A percentile compares a stretch with the other conserved stretches of the same genome.
Conservation (phyloP, 2,797 vertebrate genomes). For the Pelobates cultripes region DNA sequence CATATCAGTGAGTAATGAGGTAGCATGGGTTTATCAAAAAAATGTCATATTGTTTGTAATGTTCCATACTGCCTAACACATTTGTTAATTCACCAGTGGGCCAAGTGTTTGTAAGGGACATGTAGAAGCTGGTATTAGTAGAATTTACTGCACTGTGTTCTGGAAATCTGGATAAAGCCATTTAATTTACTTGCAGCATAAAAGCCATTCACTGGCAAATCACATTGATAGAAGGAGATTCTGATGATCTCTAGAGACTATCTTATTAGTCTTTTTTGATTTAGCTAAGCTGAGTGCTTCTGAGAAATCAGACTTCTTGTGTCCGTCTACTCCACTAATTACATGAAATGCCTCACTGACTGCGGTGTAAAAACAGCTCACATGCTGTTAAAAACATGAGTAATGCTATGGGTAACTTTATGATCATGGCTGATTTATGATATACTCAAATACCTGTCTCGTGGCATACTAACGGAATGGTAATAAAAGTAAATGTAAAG, state of each 20-base stretch:
- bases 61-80: too few species aligned
- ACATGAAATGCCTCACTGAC: conserved; percentile 21
- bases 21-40: too few species aligned
- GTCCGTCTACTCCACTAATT: conserved; percentile 12
- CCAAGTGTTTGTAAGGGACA: neutral
- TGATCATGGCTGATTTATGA: conserved; percentile 5
- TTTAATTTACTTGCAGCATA: neutral
- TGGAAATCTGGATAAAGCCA: neutral
- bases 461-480: neutral
- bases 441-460: neutral
- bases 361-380: conserved; percentile 10
- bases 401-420: conserved; percentile 3
- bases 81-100: neutral
- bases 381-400: conserved; percentile 15
- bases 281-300: conserved; percentile 1
- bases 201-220: conserved; percentile 2
- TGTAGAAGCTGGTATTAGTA: neutral
- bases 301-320: conserved; percentile 15
- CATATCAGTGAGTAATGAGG: too few species aligned
- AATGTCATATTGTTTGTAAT: too few species aligned
- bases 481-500: neutral
- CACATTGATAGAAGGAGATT: neutral
- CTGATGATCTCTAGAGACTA: neutral
- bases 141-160: neutral
- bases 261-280: neutral